Evolutionary conservation across 2,888 invertebrate species (phyloP).

Genomic region (Pristionchus arcanus): DNA sequence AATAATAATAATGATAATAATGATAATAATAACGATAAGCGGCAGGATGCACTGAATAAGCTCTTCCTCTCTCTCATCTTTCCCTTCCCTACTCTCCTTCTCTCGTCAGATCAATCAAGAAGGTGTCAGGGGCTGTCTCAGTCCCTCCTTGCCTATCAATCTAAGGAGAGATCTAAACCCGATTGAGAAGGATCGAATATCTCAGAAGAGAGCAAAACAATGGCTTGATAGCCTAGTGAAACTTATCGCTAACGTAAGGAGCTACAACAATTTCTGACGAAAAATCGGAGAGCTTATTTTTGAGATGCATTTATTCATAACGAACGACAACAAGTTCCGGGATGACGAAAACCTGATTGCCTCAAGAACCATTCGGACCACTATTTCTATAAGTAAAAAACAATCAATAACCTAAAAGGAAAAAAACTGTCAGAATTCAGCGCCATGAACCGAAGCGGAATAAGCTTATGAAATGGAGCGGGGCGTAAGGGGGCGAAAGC

Average conservation of each 20-base stretch:
- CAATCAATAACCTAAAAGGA: no score
- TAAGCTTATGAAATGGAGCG: constrained; percentile 10
- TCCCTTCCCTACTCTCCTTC: background rate
- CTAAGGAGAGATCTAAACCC: background rate
- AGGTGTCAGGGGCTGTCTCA: constrained; percentile 16
- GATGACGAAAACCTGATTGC: no score
- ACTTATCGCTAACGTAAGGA: background rate
- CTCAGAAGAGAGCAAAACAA: background rate
- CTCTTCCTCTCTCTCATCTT: constrained; percentile 15
- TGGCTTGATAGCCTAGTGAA: background rate
- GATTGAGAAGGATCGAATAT: constrained; percentile 23
- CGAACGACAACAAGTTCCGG: no score
- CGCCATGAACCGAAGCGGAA: background rate
- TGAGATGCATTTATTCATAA: no score
- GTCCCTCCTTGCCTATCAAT: constrained; percentile 1
- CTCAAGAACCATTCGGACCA: no score
- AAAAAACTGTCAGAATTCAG: background rate
- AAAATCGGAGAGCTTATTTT: no score
- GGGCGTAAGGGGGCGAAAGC: background rate
- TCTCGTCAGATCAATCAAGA: constrained; percentile 43
- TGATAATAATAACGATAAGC: background rate
- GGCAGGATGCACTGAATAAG: background rate
- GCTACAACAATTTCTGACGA: no score
- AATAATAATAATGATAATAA: background rate
- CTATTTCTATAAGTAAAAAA: no score